Percentiles rank a stretch among this genome's conserved stretches.
These are phyloP conservation scores for Diorhabda sublineata DNA, from an alignment of 1,140 invertebrate species.

Conservation along the genomic window DNA sequence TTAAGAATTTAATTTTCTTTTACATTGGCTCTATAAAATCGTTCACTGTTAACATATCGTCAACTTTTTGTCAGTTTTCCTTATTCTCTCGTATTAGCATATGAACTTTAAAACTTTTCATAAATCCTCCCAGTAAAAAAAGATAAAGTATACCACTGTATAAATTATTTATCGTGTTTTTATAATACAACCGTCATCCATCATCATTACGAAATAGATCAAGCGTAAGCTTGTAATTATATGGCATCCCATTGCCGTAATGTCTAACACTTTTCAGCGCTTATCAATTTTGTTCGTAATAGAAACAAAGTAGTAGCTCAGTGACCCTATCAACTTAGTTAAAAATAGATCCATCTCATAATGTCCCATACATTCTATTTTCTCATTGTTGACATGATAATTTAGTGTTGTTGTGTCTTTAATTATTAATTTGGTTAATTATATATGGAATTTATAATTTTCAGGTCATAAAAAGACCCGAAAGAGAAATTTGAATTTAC, in stretches of 20 bases:
- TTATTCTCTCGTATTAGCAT: too few species aligned
- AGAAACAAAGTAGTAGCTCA: conserved; percentile 1
- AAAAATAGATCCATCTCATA: not conserved
- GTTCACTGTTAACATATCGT: too few species aligned
- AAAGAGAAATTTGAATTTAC: too few species aligned
- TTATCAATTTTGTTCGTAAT: not conserved
- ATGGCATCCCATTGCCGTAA: not conserved
- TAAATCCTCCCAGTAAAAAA: too few species aligned
- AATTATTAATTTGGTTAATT: too few species aligned
- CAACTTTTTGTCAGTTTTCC: too few species aligned
- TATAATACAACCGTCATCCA: not conserved
- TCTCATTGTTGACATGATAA: not conserved
- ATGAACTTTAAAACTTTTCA: too few species aligned
- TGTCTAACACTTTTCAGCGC: not conserved
- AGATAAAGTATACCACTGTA: not conserved
- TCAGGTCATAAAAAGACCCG: too few species aligned
- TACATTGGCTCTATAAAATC: too few species aligned
- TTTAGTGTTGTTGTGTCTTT: too few species aligned
- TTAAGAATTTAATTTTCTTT: too few species aligned
- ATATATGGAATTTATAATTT: too few species aligned
- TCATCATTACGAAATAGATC: not conserved
- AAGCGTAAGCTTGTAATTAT: not conserved
- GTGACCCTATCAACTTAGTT: conserved; percentile 1
- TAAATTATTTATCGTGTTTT: not conserved
- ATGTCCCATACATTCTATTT: not conserved